These are phyloP conservation scores for Loxodonta africana DNA, from an alignment of 2,113 vertebrate genomes.

Conservation along the genomic window DNA sequence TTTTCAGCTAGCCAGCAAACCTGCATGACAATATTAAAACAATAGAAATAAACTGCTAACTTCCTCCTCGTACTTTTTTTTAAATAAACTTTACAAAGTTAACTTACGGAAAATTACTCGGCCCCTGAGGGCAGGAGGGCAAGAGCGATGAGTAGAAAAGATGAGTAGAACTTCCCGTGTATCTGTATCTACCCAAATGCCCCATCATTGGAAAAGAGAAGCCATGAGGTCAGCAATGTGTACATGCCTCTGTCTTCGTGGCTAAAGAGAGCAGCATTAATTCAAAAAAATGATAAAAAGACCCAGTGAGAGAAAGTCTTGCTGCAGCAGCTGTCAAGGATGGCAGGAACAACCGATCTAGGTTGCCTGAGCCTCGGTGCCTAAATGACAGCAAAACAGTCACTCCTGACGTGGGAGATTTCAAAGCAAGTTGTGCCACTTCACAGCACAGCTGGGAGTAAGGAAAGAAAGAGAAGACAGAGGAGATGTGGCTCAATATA, in stretches of 20 bases:
- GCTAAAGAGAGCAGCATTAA: background rate
- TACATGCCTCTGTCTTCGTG: background rate
- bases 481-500: background rate
- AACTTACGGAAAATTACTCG: background rate
- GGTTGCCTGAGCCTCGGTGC: background rate
- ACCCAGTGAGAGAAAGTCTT: background rate
- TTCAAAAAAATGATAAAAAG: slow-evolving; percentile 26
- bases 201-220: background rate
- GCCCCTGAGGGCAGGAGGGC: background rate
- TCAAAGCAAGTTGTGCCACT: background rate
- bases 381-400: background rate
- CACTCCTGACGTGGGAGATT: background rate
- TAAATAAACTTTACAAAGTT: background rate
- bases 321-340: background rate
- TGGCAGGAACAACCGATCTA: background rate
- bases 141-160: background rate
- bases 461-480: background rate
- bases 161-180: background rate
- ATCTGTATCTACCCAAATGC: background rate
- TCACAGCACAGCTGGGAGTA: background rate
- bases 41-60: background rate
- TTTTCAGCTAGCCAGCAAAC: background rate
- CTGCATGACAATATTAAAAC: background rate
- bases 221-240: background rate
- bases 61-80: background rate